Evolutionary conservation across 1,140 invertebrate genomes (phyloP), one percentile per base, ranked within the genome.

Genomic region (Glossosoma conforme): DNA sequence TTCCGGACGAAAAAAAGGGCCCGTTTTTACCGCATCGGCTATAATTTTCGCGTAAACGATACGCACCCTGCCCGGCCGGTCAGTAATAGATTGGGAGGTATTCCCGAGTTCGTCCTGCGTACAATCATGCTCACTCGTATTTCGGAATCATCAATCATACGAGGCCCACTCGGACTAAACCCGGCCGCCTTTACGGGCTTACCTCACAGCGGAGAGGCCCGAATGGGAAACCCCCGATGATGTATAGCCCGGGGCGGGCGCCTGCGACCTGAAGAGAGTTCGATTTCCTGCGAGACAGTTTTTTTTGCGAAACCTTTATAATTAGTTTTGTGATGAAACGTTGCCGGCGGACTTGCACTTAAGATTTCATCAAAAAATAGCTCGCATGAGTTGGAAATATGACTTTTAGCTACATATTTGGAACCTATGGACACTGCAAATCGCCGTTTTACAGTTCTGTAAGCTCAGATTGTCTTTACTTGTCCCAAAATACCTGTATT

Each of bases 61-160:
- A 15, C 32, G 11, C 15, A 15, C 11, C 32, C 15, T 13, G n/a
- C 32, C 15, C 15, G n/a, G n/a, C 32, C 32, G 32, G 4, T 15
- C 11, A 4, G 32, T 33, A 33, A 33, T 33, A 33, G 32, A 33
- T 33, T 33, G 36, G 15, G 36, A 38, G 36, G 36, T 11, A 38
- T 38, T 33, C 32, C 32, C 3, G 21, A 10, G 19, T 22, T 11
- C 10, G 15, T 22, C 41, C 22, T 10, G 2, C 19, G 21, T 25
- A 45, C 24, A 45, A 45, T 13, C 43, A 15, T 28, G 43, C 20
- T 33, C 30, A n/a, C 17, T 45, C 28, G 24, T 18, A 45, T 45
- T 45, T 32, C 14, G 14, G 20, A 45, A 45, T 45, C 43, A 45
- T 45, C 43, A 45, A 45, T 45, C 43, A 45, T 45, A 17, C 37